Conservation (phyloP, 2,888 invertebrate species). For the Acrobasis consociella region DNA sequence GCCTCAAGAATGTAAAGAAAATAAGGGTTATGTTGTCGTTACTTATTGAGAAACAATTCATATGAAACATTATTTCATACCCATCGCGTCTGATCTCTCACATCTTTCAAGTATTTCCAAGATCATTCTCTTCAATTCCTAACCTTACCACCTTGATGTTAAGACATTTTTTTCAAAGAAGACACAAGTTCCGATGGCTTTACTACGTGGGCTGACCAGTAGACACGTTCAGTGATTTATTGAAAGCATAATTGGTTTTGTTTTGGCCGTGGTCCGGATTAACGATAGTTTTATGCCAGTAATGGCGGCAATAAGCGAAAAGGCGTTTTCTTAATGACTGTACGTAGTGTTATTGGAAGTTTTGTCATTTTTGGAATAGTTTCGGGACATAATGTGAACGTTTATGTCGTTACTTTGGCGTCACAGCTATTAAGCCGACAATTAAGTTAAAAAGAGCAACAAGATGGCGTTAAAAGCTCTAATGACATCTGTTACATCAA, state of each 20-base stretch:
- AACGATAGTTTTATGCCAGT: slow-evolving; percentile 67
- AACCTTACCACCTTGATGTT: slow-evolving; percentile 26
- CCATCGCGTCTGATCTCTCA: background rate
- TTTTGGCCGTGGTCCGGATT: slow-evolving; percentile 55
- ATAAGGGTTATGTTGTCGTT: too few relatives aligned
- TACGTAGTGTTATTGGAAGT: slow-evolving; percentile 34
- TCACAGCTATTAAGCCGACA: too few relatives aligned
- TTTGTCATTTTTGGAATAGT: slow-evolving; percentile 18
- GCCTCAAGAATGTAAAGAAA: too few relatives aligned
- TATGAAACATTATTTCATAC: background rate
- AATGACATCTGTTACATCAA: too few relatives aligned
- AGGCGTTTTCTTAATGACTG: slow-evolving; percentile 54
- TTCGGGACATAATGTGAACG: background rate
- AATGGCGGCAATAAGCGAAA: slow-evolving; percentile 60
- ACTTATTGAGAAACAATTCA: background rate
- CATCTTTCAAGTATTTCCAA: background rate
- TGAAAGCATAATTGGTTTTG: slow-evolving; percentile 41
- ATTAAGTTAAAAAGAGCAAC: background rate
- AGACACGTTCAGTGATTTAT: slow-evolving; percentile 65
- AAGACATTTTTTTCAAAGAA: slow-evolving; percentile 33
- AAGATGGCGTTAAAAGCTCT: background rate
- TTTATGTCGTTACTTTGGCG: background rate
- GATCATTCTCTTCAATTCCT: slow-evolving; percentile 22
- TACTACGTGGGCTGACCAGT: slow-evolving; percentile 48
- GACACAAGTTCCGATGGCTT: slow-evolving; percentile 31